Percentiles rank a stretch among this genome's conserved stretches.
Conservation (phyloP, 1,140 invertebrate species). For the Platyura marginata region DNA sequence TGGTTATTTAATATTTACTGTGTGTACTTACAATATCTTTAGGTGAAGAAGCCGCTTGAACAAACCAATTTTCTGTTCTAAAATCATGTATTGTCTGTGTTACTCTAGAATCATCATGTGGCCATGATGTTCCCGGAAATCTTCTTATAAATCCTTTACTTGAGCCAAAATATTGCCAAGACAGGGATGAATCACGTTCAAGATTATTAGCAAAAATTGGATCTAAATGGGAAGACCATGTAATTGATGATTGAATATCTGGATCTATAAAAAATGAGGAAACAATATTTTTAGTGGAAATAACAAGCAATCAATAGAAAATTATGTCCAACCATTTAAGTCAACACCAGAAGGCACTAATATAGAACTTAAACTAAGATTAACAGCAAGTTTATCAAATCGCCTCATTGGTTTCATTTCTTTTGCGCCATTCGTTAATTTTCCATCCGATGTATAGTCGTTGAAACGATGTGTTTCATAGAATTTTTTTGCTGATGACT, state of each 20-base stretch:
- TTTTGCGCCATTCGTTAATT: slow-evolving; percentile 29
- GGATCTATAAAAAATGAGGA: slow-evolving; percentile 33
- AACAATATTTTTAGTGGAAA: background rate
- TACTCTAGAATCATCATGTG: slow-evolving; percentile 37
- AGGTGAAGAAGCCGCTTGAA: slow-evolving; percentile 86
- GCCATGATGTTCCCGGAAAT: slow-evolving; percentile 78
- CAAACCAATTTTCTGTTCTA: slow-evolving; percentile 78
- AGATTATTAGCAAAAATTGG: slow-evolving; percentile 82
- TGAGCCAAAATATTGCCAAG: slow-evolving; percentile 95
- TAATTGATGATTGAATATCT: slow-evolving; percentile 67
- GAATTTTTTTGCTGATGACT: slow-evolving; percentile 27
- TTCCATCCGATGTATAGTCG: slow-evolving; percentile 47
- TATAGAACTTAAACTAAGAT: slow-evolving; percentile 69
- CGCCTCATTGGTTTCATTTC: slow-evolving; percentile 51
- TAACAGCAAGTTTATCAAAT: slow-evolving; percentile 68
- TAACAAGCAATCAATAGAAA: slow-evolving; percentile 1
- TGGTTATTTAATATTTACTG: background rate
- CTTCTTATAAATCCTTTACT: slow-evolving; percentile 77
- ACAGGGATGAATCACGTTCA: slow-evolving; percentile 72
- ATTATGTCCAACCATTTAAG: too few relatives aligned
- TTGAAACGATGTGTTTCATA: slow-evolving; percentile 56
- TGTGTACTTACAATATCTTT: slow-evolving; percentile 64
- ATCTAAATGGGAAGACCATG: slow-evolving; percentile 84
- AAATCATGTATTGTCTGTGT: slow-evolving; percentile 71
- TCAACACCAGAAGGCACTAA: slow-evolving; percentile 73